phyloP scores from a whole-genome alignment of 1,140 invertebrate genomes.

The Cydia fagiglandana region DNA sequence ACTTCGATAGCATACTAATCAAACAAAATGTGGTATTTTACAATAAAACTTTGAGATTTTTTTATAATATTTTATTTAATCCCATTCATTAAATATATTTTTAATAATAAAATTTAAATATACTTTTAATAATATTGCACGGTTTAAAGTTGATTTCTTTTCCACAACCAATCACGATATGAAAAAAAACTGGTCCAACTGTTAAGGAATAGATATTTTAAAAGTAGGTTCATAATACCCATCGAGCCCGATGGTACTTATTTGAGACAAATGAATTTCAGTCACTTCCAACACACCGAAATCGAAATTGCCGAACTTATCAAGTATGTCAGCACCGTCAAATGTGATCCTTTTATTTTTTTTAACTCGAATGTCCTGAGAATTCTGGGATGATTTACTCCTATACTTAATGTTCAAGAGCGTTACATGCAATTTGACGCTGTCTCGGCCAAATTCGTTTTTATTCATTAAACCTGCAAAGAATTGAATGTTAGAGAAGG shows the following conservation, averaged over 20 bases:
- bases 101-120: background rate
- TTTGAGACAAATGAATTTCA: conserved; percentile 74
- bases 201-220: conserved; percentile 47
- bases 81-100: background rate
- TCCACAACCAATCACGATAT: background rate
- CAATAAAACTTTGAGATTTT: background rate
- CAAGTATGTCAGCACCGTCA: conserved; percentile 72
- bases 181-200: background rate
- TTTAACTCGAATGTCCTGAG: conserved; percentile 24
- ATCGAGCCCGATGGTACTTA: conserved; percentile 58
- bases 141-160: background rate
- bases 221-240: conserved; percentile 76
- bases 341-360: conserved; percentile 55
- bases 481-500: background rate
- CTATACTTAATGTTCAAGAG: conserved; percentile 75
- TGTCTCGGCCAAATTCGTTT: conserved; percentile 54
- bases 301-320: conserved; percentile 72
- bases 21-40: background rate
- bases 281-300: conserved; percentile 72
- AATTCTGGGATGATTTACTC: conserved; percentile 23
- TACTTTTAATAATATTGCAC: background rate
- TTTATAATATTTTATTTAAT: background rate
- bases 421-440: conserved; percentile 73
- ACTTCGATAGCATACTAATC: no score
- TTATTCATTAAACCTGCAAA: conserved; percentile 61